Percentiles rank a stretch among this genome's conserved stretches.
Conservation (phyloP, 2,888 invertebrate species). For the Trissonchulus latispiculum region DNA sequence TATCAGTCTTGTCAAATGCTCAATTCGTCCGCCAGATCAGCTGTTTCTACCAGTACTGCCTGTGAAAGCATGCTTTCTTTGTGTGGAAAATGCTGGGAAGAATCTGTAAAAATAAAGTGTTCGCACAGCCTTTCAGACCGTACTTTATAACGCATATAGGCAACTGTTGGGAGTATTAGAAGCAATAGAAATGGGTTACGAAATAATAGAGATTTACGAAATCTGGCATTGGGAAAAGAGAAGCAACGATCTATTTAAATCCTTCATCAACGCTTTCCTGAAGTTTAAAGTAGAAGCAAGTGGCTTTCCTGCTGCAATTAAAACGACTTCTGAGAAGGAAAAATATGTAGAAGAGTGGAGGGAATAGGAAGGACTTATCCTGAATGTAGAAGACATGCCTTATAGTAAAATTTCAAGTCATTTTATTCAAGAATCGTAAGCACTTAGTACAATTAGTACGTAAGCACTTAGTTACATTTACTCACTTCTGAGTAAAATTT, state of each 20-base stretch:
- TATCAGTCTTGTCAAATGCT: slow-evolving; percentile 33
- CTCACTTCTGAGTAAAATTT: too few species aligned
- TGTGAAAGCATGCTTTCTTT: too few species aligned
- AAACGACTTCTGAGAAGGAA: not conserved
- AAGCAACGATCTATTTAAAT: not conserved
- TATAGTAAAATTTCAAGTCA: not conserved
- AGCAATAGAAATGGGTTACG: not conserved
- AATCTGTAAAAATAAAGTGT: too few species aligned
- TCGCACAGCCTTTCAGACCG: too few species aligned
- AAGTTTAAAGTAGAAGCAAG: slow-evolving; percentile 1
- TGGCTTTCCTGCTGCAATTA: not conserved
- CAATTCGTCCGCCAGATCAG: slow-evolving; percentile 32
- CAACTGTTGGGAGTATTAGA: not conserved
- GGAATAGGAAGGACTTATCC: not conserved
- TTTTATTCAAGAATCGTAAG: too few species aligned
- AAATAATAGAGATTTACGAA: not conserved
- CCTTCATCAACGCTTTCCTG: slow-evolving; percentile 3
- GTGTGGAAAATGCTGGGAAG: too few species aligned
- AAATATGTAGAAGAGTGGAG: not conserved
- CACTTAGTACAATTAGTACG: too few species aligned
- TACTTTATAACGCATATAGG: too few species aligned
- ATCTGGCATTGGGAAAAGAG: not conserved
- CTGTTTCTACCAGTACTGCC: slow-evolving; percentile 37
- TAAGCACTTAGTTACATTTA: not conserved
- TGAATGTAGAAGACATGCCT: too few species aligned